Evolutionary conservation across 2,888 invertebrate species (phyloP), one percentile per base, ranked within the genome.

Genomic region (Pyrrhia umbra): DNA sequence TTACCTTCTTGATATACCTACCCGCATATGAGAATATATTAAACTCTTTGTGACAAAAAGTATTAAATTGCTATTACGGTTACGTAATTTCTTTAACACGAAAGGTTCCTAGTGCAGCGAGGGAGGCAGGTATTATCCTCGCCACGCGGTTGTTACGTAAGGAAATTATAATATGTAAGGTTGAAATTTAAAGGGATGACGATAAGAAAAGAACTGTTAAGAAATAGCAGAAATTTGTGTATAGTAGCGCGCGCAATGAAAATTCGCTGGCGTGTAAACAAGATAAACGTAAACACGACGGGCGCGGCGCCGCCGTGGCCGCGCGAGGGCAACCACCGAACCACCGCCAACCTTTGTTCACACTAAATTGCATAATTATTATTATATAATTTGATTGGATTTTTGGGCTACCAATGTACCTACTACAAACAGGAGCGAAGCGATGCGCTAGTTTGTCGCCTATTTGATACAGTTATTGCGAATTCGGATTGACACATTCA

Each of bases 101-200:
- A 65, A 68, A 70, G 73, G 64, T 69, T 78, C 72, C 51, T 63
- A 73, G 43, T 55, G 55, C 57, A 65, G 70, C 55, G 49, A 67
- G 56, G 69, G 68, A 56, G 52, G 43, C 27, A 47, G 40, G 57
- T 63, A 63, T 71, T 80, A 80, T 79, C 77, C 76, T 82, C 67
- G 83, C 85, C 89, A 89, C 85, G 90, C 84, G 87, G 87, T 84
- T 73, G 85, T 92, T 92, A 92, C 91, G 90, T 91, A 92, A 92
- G 89, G 75, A 87, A 88, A 90, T 90, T 92, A 91, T 89, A 90
- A 90, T 92, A 90, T 89, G 85, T 92, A 83, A 80, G 79, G 47
- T 61, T 54, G 60, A 67, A 76, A 81, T 83, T 76, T 64, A 81
- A 74, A 80, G 85, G 86, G 85, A 83, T 85, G 81, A 80, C 74